Evolutionary conservation across 2,797 vertebrate genomes (phyloP).

Genomic region (Pogonophryne albipinna): DNA sequence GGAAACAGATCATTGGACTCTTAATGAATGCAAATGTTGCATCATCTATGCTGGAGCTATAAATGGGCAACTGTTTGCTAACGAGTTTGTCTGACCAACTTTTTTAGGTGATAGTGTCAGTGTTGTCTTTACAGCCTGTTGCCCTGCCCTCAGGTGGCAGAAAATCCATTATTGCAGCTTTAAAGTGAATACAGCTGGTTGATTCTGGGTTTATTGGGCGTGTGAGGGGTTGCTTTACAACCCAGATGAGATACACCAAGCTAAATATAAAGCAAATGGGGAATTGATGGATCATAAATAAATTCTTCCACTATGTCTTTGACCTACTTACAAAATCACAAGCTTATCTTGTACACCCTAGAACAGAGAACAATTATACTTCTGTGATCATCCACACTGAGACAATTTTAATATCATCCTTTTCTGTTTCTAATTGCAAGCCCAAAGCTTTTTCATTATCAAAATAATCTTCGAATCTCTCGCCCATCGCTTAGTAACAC

Average conservation of each 20-base stretch:
- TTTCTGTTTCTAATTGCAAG: conserved; percentile 33
- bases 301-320: conserved; percentile 11
- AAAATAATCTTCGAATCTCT: conserved; percentile 43
- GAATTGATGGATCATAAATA: not conserved
- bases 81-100: too few species aligned
- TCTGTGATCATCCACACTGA: conserved; percentile 8
- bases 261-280: conserved; percentile 9
- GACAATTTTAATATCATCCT: conserved; percentile 19
- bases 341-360: conserved; percentile 6
- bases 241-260: not conserved
- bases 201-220: not conserved
- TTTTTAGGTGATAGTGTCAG: not conserved
- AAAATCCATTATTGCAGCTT: not conserved
- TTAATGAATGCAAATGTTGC: too few species aligned
- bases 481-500: conserved; percentile 27
- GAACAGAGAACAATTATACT: conserved; percentile 4
- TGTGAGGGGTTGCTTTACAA: conserved; percentile 1
- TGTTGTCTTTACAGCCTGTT: not conserved
- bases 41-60: too few species aligned
- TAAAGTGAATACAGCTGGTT: not conserved
- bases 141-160: not conserved
- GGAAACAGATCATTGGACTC: not conserved
- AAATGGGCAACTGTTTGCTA: not conserved
- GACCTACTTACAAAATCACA: conserved; percentile 29
- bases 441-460: conserved; percentile 21